Evolutionary conservation across 2,888 invertebrate species (phyloP).

Genomic region (Allacma fusca): DNA sequence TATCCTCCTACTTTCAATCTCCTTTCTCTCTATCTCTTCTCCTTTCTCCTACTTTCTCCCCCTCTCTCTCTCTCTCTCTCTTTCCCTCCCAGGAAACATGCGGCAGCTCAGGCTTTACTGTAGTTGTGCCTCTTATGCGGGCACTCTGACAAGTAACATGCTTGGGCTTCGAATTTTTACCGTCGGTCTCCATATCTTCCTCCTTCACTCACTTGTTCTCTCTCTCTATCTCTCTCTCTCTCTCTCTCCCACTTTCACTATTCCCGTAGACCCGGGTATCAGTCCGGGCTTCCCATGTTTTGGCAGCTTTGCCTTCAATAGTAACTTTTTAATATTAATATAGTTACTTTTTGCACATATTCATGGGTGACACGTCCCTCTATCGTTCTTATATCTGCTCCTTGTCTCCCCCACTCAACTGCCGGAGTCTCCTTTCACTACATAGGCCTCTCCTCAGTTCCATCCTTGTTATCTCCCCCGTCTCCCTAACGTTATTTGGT

Average conservation of each 20-base stretch:
- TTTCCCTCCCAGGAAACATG: neutral
- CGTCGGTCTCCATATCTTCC: neutral
- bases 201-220: neutral
- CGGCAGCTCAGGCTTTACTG: neutral
- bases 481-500: neutral
- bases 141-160: slow-evolving; percentile 7
- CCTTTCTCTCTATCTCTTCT: neutral
- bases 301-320: neutral
- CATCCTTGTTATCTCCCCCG: too few species aligned
- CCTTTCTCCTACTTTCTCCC: neutral
- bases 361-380: neutral
- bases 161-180: neutral
- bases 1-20: slow-evolving; percentile 12
- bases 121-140: neutral
- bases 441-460: too few species aligned
- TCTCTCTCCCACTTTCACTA: neutral
- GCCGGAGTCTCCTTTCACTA: too few species aligned
- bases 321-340: neutral
- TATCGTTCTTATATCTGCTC: neutral
- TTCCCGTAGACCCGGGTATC: neutral
- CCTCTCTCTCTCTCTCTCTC: neutral
- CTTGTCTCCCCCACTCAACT: too few species aligned
- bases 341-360: neutral
- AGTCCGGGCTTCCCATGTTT: neutral
- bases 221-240: neutral